Evolutionary conservation across 2,888 invertebrate genomes (phyloP).

Genomic region (Ganaspis brasiliensis): DNA sequence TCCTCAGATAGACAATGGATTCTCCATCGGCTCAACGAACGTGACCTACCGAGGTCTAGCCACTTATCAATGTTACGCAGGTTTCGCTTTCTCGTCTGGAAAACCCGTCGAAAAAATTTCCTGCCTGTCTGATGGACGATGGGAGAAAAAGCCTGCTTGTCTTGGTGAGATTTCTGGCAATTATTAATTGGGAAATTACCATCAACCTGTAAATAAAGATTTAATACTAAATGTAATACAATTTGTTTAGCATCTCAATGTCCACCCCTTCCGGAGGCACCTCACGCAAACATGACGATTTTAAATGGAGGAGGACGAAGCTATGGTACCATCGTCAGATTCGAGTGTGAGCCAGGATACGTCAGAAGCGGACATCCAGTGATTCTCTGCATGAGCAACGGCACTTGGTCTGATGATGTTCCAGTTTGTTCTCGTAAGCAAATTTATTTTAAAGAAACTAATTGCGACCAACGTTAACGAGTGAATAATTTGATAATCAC

Average conservation of each 20-base stretch:
- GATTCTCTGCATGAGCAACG: conserved; percentile 96
- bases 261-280: conserved; percentile 91
- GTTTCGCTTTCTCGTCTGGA: conserved; percentile 95
- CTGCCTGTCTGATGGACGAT: conserved; percentile 93
- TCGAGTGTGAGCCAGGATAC: conserved; percentile 95
- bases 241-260: conserved; percentile 91
- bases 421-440: conserved; percentile 90
- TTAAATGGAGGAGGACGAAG: conserved; percentile 95
- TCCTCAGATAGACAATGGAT: conserved; percentile 98
- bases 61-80: conserved; percentile 98
- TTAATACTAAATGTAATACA: too few relatives aligned
- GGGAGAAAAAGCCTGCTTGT: conserved; percentile 96
- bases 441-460: too few relatives aligned
- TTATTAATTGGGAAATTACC: too few relatives aligned
- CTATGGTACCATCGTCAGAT: conserved; percentile 95
- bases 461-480: too few relatives aligned
- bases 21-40: conserved; percentile 97
- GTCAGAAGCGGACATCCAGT: conserved; percentile 94
- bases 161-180: conserved; percentile 85
- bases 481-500: conserved; percentile 21
- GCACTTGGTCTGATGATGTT: conserved; percentile 96
- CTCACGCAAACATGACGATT: conserved; percentile 92
- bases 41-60: conserved; percentile 96
- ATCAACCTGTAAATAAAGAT: too few relatives aligned
- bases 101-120: conserved; percentile 94